These are phyloP conservation scores for Eupeodes luniger DNA, from an alignment of 2,888 invertebrate genomes.

Conservation along the genomic window DNA sequence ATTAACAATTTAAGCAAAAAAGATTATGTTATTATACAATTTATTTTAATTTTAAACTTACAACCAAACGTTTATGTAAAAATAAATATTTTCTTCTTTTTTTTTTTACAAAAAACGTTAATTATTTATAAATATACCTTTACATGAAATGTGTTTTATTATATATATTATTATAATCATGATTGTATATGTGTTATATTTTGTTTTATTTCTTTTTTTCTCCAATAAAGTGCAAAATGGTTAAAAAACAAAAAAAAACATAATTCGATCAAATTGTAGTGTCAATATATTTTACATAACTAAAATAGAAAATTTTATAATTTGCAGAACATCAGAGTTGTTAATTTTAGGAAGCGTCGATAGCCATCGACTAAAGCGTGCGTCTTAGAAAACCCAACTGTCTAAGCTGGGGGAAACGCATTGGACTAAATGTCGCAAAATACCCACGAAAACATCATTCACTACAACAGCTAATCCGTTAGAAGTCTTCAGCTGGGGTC, in stretches of 20 bases:
- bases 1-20: conserved; percentile 49
- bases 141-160: conserved; percentile 59
- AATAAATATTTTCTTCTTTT: conserved; percentile 41
- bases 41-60: conserved; percentile 53
- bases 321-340: too few relatives aligned
- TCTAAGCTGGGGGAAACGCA: too few relatives aligned
- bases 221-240: conserved; percentile 75
- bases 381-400: too few relatives aligned
- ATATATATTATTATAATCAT: conserved; percentile 2
- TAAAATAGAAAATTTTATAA: too few relatives aligned
- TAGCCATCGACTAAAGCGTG: too few relatives aligned
- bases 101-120: conserved; percentile 61
- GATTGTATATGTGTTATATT: conserved; percentile 51
- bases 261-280: background rate
- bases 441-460: too few relatives aligned
- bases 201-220: conserved; percentile 57
- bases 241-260: conserved; percentile 46
- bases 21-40: conserved; percentile 45
- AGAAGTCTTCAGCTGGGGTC: too few relatives aligned
- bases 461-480: too few relatives aligned
- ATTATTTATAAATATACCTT: conserved; percentile 69
- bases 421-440: too few relatives aligned
- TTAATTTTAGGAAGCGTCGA: too few relatives aligned
- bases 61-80: conserved; percentile 48
- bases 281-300: background rate